These are phyloP conservation scores for Spodoptera frugiperda DNA, from an alignment of 1,140 invertebrate genomes.

Conservation along the genomic window DNA sequence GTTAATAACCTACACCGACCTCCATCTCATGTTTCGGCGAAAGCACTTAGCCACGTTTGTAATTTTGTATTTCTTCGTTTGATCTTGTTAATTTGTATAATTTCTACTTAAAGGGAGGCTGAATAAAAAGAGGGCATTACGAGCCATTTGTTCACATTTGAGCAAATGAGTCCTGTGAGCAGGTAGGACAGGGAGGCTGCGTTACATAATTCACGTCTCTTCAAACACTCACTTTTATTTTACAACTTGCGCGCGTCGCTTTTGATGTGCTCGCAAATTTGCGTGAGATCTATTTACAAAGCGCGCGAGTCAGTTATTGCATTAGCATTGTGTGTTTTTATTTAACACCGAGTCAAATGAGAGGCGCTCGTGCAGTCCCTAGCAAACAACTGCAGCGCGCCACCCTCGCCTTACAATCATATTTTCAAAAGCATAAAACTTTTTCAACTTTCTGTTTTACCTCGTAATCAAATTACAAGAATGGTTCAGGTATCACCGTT, in stretches of 20 bases:
- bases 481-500: conserved; percentile 27
- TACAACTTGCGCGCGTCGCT: conserved; percentile 53
- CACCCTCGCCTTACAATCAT: neutral
- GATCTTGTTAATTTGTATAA: conserved; percentile 44
- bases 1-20: too few species aligned
- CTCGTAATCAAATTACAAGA: conserved; percentile 23
- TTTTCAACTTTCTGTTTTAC: conserved; percentile 5
- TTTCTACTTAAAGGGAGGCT: conserved; percentile 24
- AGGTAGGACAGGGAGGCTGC: conserved; percentile 27
- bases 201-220: conserved; percentile 61
- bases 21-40: too few species aligned
- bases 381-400: neutral
- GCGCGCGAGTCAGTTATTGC: conserved; percentile 43
- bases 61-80: neutral
- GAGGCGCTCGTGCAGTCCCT: neutral
- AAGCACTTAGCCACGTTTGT: too few species aligned
- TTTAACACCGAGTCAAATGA: conserved; percentile 10
- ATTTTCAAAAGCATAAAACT: neutral
- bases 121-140: conserved; percentile 41
- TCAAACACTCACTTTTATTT: conserved; percentile 63
- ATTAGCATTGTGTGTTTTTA: conserved; percentile 34
- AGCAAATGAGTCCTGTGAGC: conserved; percentile 45
- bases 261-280: conserved; percentile 61
- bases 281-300: conserved; percentile 59
- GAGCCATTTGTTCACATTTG: conserved; percentile 41